Base-by-base conservation (phyloP, 2,888 invertebrate genomes). In the Apamea epomidion region DNA sequence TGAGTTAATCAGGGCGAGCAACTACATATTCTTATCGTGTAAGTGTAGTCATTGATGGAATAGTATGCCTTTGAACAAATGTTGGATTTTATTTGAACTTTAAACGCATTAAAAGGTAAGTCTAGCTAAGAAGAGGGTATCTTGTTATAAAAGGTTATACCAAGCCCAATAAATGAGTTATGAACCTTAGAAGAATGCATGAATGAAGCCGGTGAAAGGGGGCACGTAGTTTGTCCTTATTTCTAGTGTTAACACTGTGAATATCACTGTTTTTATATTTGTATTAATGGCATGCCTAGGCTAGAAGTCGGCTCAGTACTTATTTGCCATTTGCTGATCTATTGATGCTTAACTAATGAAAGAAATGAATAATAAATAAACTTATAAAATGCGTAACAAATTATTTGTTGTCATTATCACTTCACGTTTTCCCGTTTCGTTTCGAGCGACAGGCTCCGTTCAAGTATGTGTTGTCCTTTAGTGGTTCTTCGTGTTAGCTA, bases 401-500 rank as follows among this genome's bases (percentile, higher is more conserved):
- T 29, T 16, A 42, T 42, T 14, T 25, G 42, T 25, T 25, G 25
- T 29, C 37, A 58, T 45, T n/a, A 37, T 18, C 29, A 58, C 7
- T 58, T n/a, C 32, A 1, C n/a, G 48, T 51, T 29, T 48, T 29
- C 12, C 1, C 4, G n/a, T 60, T 72, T n/a, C 18, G 10, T 37
- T 6, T 54, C 32, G 2, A 51, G 16, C 16, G 42, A n/a, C n/a
- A 37, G 18, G 18, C 58, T 37, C 12, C 12, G 37, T 21, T 51
- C 16, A 12, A 62, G 45, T 73, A 25, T 70, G 29, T 37, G 29
- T 51, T 54, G 42, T 32, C 73, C 29, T 54, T 73, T 42, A 69
- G n/a, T 37, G 29, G 64, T 51, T 54, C 21, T 76, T 80, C 87
- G 77, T 80, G 87, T 75, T 67, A 77, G 77, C 71, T 74, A 86